Conservation (phyloP, 2,797 vertebrate species). For the Sebastolobus alascanus region DNA sequence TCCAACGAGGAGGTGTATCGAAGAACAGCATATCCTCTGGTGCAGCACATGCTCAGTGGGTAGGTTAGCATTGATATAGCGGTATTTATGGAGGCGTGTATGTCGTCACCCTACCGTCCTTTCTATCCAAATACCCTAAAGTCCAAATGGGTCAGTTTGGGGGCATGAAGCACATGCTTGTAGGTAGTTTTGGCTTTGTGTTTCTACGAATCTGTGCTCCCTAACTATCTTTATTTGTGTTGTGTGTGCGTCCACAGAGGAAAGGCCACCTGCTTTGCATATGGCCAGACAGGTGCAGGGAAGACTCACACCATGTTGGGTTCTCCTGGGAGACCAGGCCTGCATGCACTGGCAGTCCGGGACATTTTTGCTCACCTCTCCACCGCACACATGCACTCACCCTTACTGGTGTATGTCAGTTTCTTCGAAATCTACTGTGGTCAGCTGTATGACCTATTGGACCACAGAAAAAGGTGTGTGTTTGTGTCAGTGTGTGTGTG, state of each 20-base stretch:
- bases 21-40: conserved; percentile 91
- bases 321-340: conserved; percentile 85
- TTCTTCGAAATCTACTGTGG: conserved; percentile 97
- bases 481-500: background rate
- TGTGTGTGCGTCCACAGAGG: conserved; percentile 80
- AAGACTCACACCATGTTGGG: conserved; percentile 97
- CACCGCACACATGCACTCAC: conserved; percentile 36
- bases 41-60: conserved; percentile 93
- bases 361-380: conserved; percentile 90
- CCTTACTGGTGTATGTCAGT: conserved; percentile 88
- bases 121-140: background rate
- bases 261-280: conserved; percentile 94
- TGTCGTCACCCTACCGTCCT: background rate
- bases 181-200: background rate
- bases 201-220: background rate
- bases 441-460: conserved; percentile 93
- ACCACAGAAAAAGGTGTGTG: conserved; percentile 90
- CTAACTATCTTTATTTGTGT: conserved; percentile 17
- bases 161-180: background rate
- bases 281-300: conserved; percentile 94
- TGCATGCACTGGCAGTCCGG: conserved; percentile 89
- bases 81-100: background rate
- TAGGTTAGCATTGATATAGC: conserved; percentile 66
- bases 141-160: background rate
- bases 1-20: conserved; percentile 91